These are phyloP conservation scores for Lithobates sylvaticus DNA, from an alignment of 2,797 vertebrate species.

Conservation along the genomic window DNA sequence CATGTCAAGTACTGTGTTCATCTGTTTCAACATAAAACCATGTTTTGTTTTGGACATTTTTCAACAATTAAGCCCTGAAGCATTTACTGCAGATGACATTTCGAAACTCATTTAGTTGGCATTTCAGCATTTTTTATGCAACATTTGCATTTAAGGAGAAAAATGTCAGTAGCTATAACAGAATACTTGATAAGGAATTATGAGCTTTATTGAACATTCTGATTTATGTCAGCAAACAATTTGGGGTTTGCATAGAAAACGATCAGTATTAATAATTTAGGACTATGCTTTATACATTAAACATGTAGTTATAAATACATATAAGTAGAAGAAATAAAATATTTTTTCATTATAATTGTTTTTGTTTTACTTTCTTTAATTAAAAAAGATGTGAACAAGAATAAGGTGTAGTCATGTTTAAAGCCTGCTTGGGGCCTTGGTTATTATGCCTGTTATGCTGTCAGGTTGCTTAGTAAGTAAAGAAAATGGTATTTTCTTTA, in stretches of 20 bases:
- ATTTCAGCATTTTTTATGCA: slow-evolving; percentile 47
- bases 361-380: too few species aligned
- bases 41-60: slow-evolving; percentile 41
- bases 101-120: slow-evolving; percentile 35
- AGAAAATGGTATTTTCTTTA: too few species aligned
- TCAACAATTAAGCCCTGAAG: slow-evolving; percentile 41
- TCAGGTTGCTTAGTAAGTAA: too few species aligned
- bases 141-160: slow-evolving; percentile 27
- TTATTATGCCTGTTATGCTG: too few species aligned
- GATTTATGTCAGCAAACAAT: background rate
- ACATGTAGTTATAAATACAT: too few species aligned
- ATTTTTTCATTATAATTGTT: too few species aligned
- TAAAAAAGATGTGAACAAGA: too few species aligned
- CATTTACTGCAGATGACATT: slow-evolving; percentile 38
- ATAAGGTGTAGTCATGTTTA: too few species aligned
- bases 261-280: background rate
- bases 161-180: slow-evolving; percentile 35
- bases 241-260: background rate
- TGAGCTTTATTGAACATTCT: background rate
- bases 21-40: slow-evolving; percentile 5
- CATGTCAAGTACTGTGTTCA: background rate
- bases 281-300: too few species aligned
- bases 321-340: too few species aligned
- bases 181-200: slow-evolving; percentile 2
- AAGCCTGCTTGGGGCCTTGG: too few species aligned